Evolutionary conservation across 2,113 vertebrate genomes (phyloP), one percentile per base, ranked within the genome.

Genomic region (Cyanoderma ruficeps): DNA sequence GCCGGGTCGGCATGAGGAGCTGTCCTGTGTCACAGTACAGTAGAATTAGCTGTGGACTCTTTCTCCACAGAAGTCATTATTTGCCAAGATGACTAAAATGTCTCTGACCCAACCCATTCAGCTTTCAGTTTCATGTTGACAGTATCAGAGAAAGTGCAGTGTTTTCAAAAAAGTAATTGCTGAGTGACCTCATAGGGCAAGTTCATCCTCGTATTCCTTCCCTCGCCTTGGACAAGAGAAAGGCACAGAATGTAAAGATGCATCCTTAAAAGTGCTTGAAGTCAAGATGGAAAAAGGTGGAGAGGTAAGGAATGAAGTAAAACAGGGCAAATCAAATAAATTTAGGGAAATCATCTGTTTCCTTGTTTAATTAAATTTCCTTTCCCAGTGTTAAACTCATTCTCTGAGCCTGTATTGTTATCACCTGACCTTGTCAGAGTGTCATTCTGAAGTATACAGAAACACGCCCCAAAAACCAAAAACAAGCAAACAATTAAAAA

Each of bases 91-190:
- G 75, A 77, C 87, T 93, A 52, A 87, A 96, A 90, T 33, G 69
- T 72, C 47, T 57, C 57, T 59, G 46, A 81, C 68, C 52, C 56
- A 91, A 17, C 67, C 71, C 63, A 65, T 79, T 93, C 84, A 90
- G 63, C 74, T 83, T 93, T 91, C 90, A 87, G 59, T 85, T 96
- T 95, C 92, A 91, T 93, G 87, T 52, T 88, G 71, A 55, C 55
- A 21, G 49, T 85, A 87, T 63, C 41, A 74, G 85, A 60, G 39
- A 88, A 93, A 83, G 42, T 91, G 89, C 89, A 83, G 68, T 61
- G 81, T 87, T 90, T 91, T 85, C 94, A 87, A 79, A 94, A 89
- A 85, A 88, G 90, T 93, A 90, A 90, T 87, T 95, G 59, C 50
- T 59, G 35, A 67, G 52, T 85, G 85, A 88, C 68, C 64, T 91